Conservation (phyloP, 2,797 vertebrate species). For the Hypotaenidia philippensis region DNA sequence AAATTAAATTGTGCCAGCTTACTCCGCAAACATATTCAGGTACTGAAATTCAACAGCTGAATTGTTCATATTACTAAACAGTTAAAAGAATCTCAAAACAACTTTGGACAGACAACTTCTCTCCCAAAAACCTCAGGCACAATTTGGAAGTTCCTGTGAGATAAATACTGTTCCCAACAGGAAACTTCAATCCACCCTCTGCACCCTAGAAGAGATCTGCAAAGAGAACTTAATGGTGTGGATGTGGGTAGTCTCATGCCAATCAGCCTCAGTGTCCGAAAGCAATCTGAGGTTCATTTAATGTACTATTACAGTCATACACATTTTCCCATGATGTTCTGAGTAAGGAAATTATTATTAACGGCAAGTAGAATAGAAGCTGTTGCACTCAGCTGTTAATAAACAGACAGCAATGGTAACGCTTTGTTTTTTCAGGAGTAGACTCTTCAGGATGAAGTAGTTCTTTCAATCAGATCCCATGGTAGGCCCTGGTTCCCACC, state of each 20-base stretch:
- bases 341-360: background rate
- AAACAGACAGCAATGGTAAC: background rate
- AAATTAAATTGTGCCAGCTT: background rate
- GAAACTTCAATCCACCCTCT: background rate
- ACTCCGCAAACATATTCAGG: background rate
- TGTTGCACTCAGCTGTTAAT: background rate
- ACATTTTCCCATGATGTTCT: too few species aligned
- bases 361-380: background rate
- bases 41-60: background rate
- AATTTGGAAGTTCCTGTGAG: background rate
- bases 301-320: background rate
- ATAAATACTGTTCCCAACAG: background rate
- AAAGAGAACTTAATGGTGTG: background rate
- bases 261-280: background rate
- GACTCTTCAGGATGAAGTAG: background rate
- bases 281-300: background rate
- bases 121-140: background rate
- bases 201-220: rapidly evolving
- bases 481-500: rapidly evolving
- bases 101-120: background rate
- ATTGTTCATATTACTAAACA: background rate
- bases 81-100: background rate
- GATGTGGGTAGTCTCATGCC: background rate
- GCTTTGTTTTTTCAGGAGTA: background rate
- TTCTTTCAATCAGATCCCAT: background rate